Percentiles rank a stretch among this genome's conserved stretches.
Evolutionary conservation across 2,113 vertebrate genomes (phyloP).

Genomic region (Notarius quadriscutis): DNA sequence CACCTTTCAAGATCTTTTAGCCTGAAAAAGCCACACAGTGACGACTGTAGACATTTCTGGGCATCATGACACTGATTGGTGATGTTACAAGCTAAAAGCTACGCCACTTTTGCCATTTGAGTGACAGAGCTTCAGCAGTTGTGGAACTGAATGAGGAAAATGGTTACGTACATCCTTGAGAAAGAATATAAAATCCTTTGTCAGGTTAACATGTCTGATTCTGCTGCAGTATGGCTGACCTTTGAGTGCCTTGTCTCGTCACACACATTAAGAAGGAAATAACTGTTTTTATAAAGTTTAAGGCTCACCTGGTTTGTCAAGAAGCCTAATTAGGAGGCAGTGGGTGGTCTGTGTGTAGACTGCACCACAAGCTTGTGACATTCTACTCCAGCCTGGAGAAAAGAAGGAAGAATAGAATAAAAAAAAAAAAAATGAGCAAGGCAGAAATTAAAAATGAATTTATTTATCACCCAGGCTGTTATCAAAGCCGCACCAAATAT

Average conservation of each 20-base stretch:
- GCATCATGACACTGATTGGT: neutral
- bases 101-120: neutral
- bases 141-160: neutral
- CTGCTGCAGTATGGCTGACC: conserved; percentile 27
- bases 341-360: conserved; percentile 63
- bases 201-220: neutral
- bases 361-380: conserved; percentile 79
- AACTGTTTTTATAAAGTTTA: conserved; percentile 23
- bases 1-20: conserved; percentile 25
- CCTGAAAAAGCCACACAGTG: neutral
- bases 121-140: neutral
- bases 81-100: neutral
- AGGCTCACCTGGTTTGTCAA: conserved; percentile 64
- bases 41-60: neutral
- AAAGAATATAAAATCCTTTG: neutral
- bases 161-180: neutral
- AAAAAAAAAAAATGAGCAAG: conserved; percentile 55
- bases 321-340: conserved; percentile 73
- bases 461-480: conserved; percentile 71
- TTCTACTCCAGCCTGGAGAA: conserved; percentile 72
- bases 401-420: conserved; percentile 62
- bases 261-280: conserved; percentile 26
- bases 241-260: conserved; percentile 33
- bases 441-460: conserved; percentile 81
- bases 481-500: conserved; percentile 75